Conservation (phyloP, 2,888 invertebrate species). For the Mythimna ferrago region DNA sequence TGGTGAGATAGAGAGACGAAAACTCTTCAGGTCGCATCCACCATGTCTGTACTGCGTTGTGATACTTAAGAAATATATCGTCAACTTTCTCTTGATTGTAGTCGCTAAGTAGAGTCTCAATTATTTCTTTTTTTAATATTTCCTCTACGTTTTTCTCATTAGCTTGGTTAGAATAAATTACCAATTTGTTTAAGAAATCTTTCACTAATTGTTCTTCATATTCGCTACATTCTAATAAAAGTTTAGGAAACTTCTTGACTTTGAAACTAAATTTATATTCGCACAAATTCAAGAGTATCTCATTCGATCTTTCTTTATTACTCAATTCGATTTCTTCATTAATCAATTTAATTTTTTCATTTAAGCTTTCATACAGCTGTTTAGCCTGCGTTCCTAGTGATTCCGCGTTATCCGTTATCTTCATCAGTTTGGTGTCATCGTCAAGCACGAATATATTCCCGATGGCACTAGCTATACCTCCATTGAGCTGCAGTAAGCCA, state of each 20-base stretch:
- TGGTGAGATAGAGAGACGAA: not conserved
- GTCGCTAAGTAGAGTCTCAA: not conserved
- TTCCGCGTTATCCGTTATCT: not conserved
- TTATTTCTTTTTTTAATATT: not conserved
- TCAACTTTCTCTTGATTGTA: not conserved
- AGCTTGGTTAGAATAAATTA: not conserved
- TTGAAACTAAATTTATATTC: not conserved
- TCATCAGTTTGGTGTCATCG: slow-evolving; percentile 3
- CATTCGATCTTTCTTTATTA: not conserved
- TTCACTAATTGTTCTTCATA: slow-evolving; percentile 3
- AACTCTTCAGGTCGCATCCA: not conserved
- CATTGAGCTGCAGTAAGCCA: not conserved
- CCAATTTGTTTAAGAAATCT: slow-evolving; percentile 4
- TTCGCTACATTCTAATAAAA: not conserved
- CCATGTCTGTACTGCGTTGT: slow-evolving; percentile 4
- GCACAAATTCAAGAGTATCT: not conserved
- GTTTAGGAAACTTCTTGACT: not conserved
- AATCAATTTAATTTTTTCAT: not conserved
- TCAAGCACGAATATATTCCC: slow-evolving; percentile 11
- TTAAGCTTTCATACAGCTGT: not conserved
- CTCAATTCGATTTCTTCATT: not conserved
- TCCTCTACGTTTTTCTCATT: not conserved
- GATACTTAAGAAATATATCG: slow-evolving; percentile 2
- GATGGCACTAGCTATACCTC: slow-evolving; percentile 3
- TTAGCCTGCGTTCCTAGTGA: not conserved